A percentile compares a stretch with the other conserved stretches of the same genome.
Conservation (phyloP, 2,113 vertebrate genomes). For the Scophthalmus maximus region DNA sequence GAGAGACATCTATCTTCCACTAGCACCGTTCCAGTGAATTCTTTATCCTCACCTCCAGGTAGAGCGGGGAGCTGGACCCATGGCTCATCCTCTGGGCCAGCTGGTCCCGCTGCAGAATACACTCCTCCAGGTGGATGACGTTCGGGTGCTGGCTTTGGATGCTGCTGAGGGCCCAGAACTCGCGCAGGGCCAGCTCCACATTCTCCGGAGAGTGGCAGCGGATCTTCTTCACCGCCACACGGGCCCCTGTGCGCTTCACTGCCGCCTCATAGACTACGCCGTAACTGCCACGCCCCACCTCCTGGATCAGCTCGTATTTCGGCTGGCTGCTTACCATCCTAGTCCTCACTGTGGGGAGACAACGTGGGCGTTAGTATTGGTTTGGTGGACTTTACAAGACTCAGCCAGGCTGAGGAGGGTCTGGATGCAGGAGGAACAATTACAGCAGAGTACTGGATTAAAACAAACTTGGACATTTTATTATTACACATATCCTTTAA, state of each 20-base stretch:
- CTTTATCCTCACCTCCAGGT: slow-evolving; percentile 87
- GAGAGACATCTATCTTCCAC: background rate
- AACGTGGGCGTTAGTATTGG: background rate
- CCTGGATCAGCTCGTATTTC: slow-evolving; percentile 99
- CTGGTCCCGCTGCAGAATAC: slow-evolving; percentile 94
- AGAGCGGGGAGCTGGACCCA: slow-evolving; percentile 93
- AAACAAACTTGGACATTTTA: no score
- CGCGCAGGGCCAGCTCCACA: slow-evolving; percentile 95
- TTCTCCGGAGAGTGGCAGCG: slow-evolving; percentile 98
- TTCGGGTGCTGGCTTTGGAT: slow-evolving; percentile 99
- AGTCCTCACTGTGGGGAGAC: slow-evolving; percentile 72
- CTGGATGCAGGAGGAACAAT: background rate
- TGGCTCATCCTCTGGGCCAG: slow-evolving; percentile 97
- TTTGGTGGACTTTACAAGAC: background rate
- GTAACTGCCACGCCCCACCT: slow-evolving; percentile 98
- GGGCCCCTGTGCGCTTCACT: slow-evolving; percentile 90
- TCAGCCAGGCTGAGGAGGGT: background rate
- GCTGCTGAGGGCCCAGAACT: slow-evolving; percentile 99
- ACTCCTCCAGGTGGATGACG: slow-evolving; percentile 98
- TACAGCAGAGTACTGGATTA: no score
- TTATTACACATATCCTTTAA: background rate
- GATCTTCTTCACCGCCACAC: slow-evolving; percentile 97
- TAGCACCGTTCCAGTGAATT: background rate
- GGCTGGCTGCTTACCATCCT: slow-evolving; percentile 99
- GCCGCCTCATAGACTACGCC: slow-evolving; percentile 98